Evolutionary conservation across 1,140 invertebrate species (phyloP), one percentile per base, ranked within the genome.

Genomic region (Centruroides sculpturatus): DNA sequence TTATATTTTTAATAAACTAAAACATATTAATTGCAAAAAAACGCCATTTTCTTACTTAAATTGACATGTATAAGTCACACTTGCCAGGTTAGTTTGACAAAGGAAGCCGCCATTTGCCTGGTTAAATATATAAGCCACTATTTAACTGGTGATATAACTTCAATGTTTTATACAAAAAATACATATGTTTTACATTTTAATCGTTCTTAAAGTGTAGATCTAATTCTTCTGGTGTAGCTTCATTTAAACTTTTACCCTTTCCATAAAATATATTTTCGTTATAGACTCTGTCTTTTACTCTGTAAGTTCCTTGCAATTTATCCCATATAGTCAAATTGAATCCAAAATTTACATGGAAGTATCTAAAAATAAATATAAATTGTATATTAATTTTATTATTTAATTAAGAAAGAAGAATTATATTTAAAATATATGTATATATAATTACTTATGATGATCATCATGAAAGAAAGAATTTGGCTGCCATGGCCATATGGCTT

Each of bases 401-500:
- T 8, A 13, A 51, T 55, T 47, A 47, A 35, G 12, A 55, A 35
- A 5, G 35, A 50, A 23, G 47, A 5, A 23, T 23, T 2, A 23
- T 3, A 55, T 35, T 23, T n/a, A 1, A n/a, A 23, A 23, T 23
- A 1, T 23, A 23, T 23, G 23, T 23, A 23, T 23, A 23, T 23
- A 1, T 23, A 62, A 48, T 65, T 65, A 86, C 71, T 85, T 82
- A 66, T 86, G 85, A 68, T 87, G 85, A 68, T 86, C 81, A 67
- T 87, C 85, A 65, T 87, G 85, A 71, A 85, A 86, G 61, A 82
- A 82, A 1, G 82, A 81, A 65, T 83, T 80, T 0, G 84, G 83
- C 71, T 86, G 83, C 84, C 84, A 87, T 0, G 84, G 84, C 85
- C 84, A 86, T 35, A 78, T 72, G 0, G 82, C 73, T 69, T 85